These are phyloP conservation scores for Leuciscus waleckii DNA, from an alignment of 2,797 vertebrate genomes.

Conservation along the genomic window DNA sequence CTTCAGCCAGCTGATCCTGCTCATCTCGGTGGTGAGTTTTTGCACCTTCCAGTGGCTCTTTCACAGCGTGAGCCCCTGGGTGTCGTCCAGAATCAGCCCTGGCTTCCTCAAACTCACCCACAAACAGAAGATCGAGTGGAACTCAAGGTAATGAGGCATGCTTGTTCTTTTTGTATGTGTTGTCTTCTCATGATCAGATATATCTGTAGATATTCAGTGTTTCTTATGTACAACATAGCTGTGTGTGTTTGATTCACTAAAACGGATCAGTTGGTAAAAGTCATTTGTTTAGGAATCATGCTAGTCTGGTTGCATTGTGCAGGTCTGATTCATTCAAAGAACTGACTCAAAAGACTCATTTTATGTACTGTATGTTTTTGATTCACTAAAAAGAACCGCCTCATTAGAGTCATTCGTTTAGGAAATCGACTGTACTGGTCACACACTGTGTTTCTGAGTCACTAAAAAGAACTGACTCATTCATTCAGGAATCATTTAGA, in stretches of 20 bases:
- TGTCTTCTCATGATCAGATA: neutral
- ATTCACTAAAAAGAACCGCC: neutral
- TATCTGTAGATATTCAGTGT: neutral
- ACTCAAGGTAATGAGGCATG: conserved; percentile 89
- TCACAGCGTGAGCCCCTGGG: conserved; percentile 89
- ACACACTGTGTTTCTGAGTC: neutral
- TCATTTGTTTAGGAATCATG: neutral
- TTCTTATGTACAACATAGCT: too few species aligned
- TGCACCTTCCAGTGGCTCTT: conserved; percentile 92
- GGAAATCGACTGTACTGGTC: neutral
- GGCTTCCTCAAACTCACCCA: conserved; percentile 85
- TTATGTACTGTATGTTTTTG: neutral
- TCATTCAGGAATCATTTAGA: neutral
- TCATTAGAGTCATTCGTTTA: neutral
- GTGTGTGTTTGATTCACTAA: neutral
- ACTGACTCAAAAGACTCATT: neutral
- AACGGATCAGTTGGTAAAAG: neutral
- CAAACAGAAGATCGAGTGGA: conserved; percentile 98
- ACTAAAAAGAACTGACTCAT: neutral
- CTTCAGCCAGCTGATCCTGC: conserved; percentile 83
- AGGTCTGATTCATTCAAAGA: neutral
- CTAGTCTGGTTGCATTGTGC: neutral
- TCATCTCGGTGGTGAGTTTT: conserved; percentile 86
- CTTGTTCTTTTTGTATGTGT: neutral
- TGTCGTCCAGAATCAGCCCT: conserved; percentile 83